These are phyloP conservation scores for Tetropium fuscum DNA, from an alignment of 2,888 invertebrate genomes.

Conservation along the genomic window DNA sequence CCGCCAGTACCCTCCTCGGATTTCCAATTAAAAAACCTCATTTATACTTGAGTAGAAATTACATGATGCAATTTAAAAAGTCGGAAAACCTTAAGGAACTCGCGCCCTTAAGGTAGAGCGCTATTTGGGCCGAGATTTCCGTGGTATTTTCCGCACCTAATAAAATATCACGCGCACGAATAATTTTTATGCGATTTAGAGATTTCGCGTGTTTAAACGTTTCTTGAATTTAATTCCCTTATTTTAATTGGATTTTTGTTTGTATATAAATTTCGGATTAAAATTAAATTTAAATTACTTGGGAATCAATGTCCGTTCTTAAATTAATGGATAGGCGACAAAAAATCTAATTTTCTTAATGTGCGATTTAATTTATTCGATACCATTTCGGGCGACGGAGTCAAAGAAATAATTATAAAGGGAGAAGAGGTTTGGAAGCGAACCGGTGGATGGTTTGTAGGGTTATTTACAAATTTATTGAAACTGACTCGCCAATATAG, in stretches of 20 bases:
- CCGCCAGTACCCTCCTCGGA: conserved; percentile 55
- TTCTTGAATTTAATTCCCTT: conserved; percentile 63
- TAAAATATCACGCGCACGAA: conserved; percentile 66
- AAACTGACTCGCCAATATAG: too few relatives aligned
- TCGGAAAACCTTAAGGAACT: conserved; percentile 54
- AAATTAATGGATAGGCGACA: conserved; percentile 25
- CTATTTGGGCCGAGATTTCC: conserved; percentile 54
- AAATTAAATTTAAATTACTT: conserved; percentile 58
- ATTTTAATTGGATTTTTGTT: conserved; percentile 66
- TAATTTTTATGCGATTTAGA: conserved; percentile 66
- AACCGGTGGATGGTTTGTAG: conserved; percentile 36
- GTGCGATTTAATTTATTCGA: conserved; percentile 41
- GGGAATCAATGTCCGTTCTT: conserved; percentile 47
- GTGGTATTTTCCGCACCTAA: conserved; percentile 55
- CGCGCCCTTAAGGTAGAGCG: conserved; percentile 52
- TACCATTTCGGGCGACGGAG: conserved; percentile 17
- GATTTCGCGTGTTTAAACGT: conserved; percentile 66
- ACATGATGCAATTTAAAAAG: conserved; percentile 65
- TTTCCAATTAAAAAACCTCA: conserved; percentile 67
- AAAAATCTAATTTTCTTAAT: conserved; percentile 44
- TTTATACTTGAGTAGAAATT: conserved; percentile 65
- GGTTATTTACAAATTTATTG: conserved; percentile 33
- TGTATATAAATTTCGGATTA: conserved; percentile 60
- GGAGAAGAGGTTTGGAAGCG: conserved; percentile 27
- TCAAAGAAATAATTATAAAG: conserved; percentile 36